Base-by-base conservation (phyloP, 1,140 invertebrate genomes). In the Drosophila funebris region DNA sequence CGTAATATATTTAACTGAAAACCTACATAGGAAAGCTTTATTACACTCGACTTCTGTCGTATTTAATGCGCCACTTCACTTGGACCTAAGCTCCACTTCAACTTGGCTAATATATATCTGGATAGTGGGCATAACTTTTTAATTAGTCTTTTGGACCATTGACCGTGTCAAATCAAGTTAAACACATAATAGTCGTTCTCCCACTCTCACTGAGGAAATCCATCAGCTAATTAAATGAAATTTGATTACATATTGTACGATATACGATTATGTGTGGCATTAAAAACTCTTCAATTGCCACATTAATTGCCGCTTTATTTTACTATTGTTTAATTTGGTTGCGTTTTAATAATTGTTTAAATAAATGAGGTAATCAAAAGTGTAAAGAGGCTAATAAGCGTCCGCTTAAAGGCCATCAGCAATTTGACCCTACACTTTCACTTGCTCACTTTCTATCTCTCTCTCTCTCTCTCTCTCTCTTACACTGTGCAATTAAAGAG, bases 211-310 rank as follows among this genome's bases (percentile, higher is more conserved):
- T 4, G 24, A 4, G 13, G 16, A 50, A 29, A 57, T 52, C 29
- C 57, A 75, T 83, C 77, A 78, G 64, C 62, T 73, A 76, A 76
- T 84, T 73, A 66, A 66, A 48, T 58, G 63, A 44, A 33, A 79
- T 68, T 60, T 62, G 13, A 46, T 46, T 46, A 27, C 31, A 2
- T 36, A 36, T n/a, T 27, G 41, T n/a, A 27, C 5, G 6, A 5
- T 24, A 4, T 9, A 22, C 11, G 37, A 41, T 2, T 16, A 41
- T 22, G 8, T 7, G n/a, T 54, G 22, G 37, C 37, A 31, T 41
- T 39, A 62, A 82, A 69, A 29, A 63, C 64, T 31, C 52, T 56
- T 43, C 41, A 43, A 82, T 82, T 67, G 64, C 33, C 37, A 24
- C 43, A 43, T 61, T 53, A 27, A 82, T 82, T 70, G 64, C 33